These are phyloP conservation scores for Bettongia penicillata DNA, from an alignment of 2,113 vertebrate genomes.

Conservation along the genomic window DNA sequence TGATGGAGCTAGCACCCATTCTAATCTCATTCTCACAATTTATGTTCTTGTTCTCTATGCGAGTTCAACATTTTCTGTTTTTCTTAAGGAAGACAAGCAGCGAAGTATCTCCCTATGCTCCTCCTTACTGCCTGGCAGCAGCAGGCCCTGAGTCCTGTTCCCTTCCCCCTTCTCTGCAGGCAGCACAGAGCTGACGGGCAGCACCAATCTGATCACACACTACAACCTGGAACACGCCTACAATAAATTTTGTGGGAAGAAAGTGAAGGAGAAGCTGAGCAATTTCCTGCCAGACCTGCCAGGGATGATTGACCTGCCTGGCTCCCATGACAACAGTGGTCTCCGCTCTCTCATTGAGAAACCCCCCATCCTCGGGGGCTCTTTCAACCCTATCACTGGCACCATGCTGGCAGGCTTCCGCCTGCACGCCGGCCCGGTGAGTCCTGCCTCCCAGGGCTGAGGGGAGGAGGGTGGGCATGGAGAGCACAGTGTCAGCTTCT, in stretches of 20 bases:
- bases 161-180: slow-evolving; percentile 80
- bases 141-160: neutral
- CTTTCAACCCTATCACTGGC: slow-evolving; percentile 95
- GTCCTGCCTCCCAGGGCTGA: slow-evolving; percentile 25
- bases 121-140: neutral
- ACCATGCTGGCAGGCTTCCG: slow-evolving; percentile 96
- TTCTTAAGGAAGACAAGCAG: neutral
- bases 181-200: slow-evolving; percentile 94
- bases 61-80: neutral
- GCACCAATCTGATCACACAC: slow-evolving; percentile 97
- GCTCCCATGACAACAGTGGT: slow-evolving; percentile 95
- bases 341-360: slow-evolving; percentile 97
- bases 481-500: neutral
- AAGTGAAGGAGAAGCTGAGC: slow-evolving; percentile 98
- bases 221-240: slow-evolving; percentile 97
- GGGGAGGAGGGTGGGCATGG: neutral
- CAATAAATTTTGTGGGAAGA: slow-evolving; percentile 98
- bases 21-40: too few relatives aligned
- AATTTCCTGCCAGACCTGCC: slow-evolving; percentile 98
- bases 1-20: too few relatives aligned
- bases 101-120: neutral
- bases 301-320: slow-evolving; percentile 97
- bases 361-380: slow-evolving; percentile 95
- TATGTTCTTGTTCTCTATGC: too few relatives aligned
- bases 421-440: slow-evolving; percentile 96